A percentile compares a stretch with the other conserved stretches of the same genome.
Conservation (phyloP, 1,140 invertebrate genomes). For the Aphelinus atriplicis region DNA sequence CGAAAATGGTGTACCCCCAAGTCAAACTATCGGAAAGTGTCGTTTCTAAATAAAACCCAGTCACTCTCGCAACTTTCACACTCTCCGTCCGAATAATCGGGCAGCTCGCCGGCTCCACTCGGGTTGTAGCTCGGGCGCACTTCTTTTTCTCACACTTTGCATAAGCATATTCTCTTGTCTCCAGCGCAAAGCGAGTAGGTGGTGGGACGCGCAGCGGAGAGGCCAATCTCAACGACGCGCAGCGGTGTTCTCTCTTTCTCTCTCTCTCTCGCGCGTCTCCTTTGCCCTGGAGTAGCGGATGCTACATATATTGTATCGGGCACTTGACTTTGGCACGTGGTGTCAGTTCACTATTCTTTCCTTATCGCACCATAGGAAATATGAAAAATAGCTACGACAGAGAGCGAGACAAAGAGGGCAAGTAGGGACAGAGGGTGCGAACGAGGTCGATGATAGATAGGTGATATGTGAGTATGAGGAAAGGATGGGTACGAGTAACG, state of each 20-base stretch:
- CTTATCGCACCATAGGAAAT: conserved; percentile 22
- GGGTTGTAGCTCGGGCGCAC: too few species aligned
- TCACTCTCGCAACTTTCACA: too few species aligned
- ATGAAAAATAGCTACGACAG: conserved; percentile 35
- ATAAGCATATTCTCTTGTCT: not conserved
- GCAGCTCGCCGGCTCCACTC: too few species aligned
- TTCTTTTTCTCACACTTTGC: conserved; percentile 14
- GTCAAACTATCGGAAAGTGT: too few species aligned
- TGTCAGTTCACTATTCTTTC: conserved; percentile 11
- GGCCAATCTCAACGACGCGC: conserved; percentile 58
- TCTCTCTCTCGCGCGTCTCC: not conserved
- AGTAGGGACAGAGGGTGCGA: conserved; percentile 5
- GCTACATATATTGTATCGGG: not conserved
- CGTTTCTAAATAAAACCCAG: too few species aligned
- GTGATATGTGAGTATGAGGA: not conserved
- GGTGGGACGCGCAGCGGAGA: conserved; percentile 30
- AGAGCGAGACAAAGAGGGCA: not conserved
- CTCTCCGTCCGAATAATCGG: too few species aligned
- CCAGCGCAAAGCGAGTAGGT: too few species aligned
- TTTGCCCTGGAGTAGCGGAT: not conserved
- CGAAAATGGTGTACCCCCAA: too few species aligned
- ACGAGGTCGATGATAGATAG: conserved; percentile 29
- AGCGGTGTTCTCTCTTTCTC: conserved; percentile 55
- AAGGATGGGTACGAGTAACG: not conserved
- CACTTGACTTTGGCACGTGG: conserved; percentile 11